A percentile compares a stretch with the other conserved stretches of the same genome.
Conservation (phyloP, 2,113 vertebrate genomes). For the Oxygymnocypris stewartii region DNA sequence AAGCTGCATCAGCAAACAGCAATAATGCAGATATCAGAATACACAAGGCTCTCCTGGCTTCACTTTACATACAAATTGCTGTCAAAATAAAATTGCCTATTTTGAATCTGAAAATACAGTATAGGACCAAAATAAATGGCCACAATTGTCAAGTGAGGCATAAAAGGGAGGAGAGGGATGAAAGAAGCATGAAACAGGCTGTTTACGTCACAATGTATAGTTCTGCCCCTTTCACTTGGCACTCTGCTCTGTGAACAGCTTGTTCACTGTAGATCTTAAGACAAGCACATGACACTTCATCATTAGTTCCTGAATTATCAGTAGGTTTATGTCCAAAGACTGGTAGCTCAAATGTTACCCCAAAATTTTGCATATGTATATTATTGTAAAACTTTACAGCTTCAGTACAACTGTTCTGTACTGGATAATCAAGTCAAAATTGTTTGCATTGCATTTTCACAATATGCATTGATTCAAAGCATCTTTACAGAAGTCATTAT, state of each 20-base stretch:
- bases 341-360: no score
- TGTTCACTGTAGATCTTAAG: not conserved
- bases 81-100: constrained; percentile 77
- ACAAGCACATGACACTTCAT: not conserved
- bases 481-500: not conserved
- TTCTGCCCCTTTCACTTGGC: constrained; percentile 48
- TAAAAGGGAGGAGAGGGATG: constrained; percentile 25
- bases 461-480: not conserved
- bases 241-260: not conserved
- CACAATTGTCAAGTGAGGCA: constrained; percentile 65
- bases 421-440: not conserved
- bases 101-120: constrained; percentile 70
- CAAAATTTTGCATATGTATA: not conserved
- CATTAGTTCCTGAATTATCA: not conserved
- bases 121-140: constrained; percentile 58
- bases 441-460: not conserved
- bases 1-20: constrained; percentile 72
- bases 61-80: constrained; percentile 80
- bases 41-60: constrained; percentile 50
- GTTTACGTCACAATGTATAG: constrained; percentile 62
- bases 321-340: not conserved
- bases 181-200: constrained; percentile 69
- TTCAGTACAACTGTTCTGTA: not conserved
- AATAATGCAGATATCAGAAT: constrained; percentile 61
- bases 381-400: not conserved